Evolutionary conservation across 2,888 invertebrate species (phyloP), one percentile per base, ranked within the genome.

Genomic region (Drosophila demipolita): DNA sequence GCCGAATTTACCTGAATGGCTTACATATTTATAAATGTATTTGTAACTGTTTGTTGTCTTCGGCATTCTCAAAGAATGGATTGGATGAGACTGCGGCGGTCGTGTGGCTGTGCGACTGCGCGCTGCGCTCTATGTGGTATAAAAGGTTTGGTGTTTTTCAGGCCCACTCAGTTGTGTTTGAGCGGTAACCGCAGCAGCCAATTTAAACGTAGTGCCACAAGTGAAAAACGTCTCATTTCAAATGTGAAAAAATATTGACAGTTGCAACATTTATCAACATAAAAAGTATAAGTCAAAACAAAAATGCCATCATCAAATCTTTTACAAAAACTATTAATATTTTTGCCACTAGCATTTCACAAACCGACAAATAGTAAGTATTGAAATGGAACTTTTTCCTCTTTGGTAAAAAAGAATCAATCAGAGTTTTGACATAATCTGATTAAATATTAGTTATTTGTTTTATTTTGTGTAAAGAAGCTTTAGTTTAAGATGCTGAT

Each of bases 281-380:
- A 48, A 45, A 32, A 35, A 17, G 12, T 17, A 35, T 23, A 40
- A 45, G 1, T 35, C 17, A 40, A 45, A 3, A 4, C n/a, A n/a
- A 59, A 12, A 26, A 78, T 86, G 90, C 74, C 64, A 12, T 3
- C 73, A 20, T 3, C 73, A 20, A 72, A 57, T 69, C 58, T 73
- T 1, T 72, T 87, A 33, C 77, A 81, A 60, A 90, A 76, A 70
- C 73, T 87, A 12, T 73, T 87, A 57, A 35, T 87, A 20, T 33
- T 87, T n/a, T 52, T 83, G 26, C 88, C 90, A 33, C 73, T 87
- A 7, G 79, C 86, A 29, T 88, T 81, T 65, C 71, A 75, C 3
- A 63, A 55, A 7, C 58, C 60, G 33, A 15, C 59, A 57, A 78
- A 78, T 60, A 80, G 88, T 87, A 89, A 5, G 45, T 20, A 33